These are phyloP conservation scores for Dendrocincla tyrannina DNA, from an alignment of 2,797 vertebrate species.

Conservation along the genomic window DNA sequence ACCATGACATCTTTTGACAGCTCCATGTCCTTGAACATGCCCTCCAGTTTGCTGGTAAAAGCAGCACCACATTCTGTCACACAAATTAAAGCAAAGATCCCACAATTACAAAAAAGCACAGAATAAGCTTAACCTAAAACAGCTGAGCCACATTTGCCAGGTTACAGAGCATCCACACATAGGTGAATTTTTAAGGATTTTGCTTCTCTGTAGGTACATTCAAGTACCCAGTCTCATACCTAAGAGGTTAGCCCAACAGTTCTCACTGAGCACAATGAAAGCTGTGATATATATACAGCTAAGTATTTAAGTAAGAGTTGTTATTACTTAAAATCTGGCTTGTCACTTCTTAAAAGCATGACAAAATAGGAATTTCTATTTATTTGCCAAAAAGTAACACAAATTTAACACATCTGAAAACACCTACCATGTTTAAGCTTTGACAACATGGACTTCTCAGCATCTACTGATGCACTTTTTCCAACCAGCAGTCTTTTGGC, in stretches of 20 bases:
- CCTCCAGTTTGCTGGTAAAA: constrained; percentile 85
- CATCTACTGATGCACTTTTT: constrained; percentile 84
- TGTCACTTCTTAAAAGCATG: neutral
- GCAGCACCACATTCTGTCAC: constrained; percentile 81
- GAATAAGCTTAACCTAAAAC: neutral
- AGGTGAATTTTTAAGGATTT: neutral
- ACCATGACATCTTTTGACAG: constrained; percentile 85
- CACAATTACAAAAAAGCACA: neutral
- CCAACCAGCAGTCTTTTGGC: constrained; percentile 84
- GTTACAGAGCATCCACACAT: neutral
- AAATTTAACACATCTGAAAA: neutral
- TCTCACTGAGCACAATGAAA: neutral
- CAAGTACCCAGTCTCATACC: neutral
- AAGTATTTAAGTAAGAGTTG: neutral
- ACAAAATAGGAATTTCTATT: neutral
- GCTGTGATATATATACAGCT: neutral
- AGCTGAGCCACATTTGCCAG: neutral
- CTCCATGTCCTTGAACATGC: constrained; percentile 88
- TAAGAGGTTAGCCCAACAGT: neutral
- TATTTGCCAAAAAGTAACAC: neutral
- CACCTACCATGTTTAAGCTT: constrained; percentile 82
- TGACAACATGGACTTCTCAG: constrained; percentile 84
- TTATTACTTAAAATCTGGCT: neutral
- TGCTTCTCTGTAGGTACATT: neutral
- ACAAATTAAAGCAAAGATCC: neutral